These are phyloP conservation scores for Chymomyza costata DNA, from an alignment of 1,140 invertebrate species.

Conservation along the genomic window DNA sequence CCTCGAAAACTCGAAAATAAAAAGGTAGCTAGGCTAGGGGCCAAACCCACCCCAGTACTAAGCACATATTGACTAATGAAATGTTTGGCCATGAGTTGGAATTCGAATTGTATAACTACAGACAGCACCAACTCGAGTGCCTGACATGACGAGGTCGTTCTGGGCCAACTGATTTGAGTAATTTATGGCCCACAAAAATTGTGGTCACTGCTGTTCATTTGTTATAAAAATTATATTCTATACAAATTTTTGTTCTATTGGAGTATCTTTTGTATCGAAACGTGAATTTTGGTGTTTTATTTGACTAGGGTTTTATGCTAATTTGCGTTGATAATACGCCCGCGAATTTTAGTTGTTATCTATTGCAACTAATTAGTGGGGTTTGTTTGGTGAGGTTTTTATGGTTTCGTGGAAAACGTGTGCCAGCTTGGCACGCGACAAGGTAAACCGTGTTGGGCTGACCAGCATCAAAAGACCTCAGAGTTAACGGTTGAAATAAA, in stretches of 20 bases:
- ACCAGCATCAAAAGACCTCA: too few relatives aligned
- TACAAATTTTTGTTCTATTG: conserved; percentile 17
- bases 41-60: conserved; percentile 17
- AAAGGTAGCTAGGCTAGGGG: conserved; percentile 2
- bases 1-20: background rate
- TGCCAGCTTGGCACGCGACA: too few relatives aligned
- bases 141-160: conserved; percentile 52
- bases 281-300: too few relatives aligned
- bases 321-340: conserved; percentile 66
- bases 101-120: conserved; percentile 15
- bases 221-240: too few relatives aligned
- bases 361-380: conserved; percentile 49
- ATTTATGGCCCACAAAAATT: conserved; percentile 64
- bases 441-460: too few relatives aligned
- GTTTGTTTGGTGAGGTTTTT: conserved; percentile 58
- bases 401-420: conserved; percentile 31
- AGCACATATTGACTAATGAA: conserved; percentile 61
- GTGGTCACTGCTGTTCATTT: conserved; percentile 26
- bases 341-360: conserved; percentile 33
- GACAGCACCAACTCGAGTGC: conserved; percentile 9
- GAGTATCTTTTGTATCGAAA: conserved; percentile 9
- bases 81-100: conserved; percentile 23
- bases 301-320: conserved; percentile 31
- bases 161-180: conserved; percentile 62
- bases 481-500: too few relatives aligned